Evolutionary conservation across 2,888 invertebrate genomes (phyloP).

Genomic region (Oasisia sp.): DNA sequence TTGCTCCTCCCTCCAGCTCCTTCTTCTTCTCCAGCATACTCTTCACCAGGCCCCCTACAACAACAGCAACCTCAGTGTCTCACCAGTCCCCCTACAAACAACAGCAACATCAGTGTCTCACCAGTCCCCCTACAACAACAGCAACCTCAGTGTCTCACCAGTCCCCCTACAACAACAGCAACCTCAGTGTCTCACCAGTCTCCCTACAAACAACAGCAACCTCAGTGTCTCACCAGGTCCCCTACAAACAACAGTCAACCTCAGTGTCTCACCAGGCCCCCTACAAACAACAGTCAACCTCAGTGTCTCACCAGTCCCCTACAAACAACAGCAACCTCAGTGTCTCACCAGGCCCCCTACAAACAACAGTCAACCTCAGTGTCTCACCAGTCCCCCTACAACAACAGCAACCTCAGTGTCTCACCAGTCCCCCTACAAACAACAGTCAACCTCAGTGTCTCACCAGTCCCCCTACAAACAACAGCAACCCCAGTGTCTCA

Average conservation of each 20-base stretch:
- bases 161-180: too few relatives aligned
- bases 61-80: background rate
- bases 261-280: slow-evolving; percentile 90
- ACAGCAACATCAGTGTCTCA: slow-evolving; percentile 66
- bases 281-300: slow-evolving; percentile 59
- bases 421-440: slow-evolving; percentile 82
- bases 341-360: slow-evolving; percentile 85
- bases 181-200: too few relatives aligned
- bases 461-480: background rate
- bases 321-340: too few relatives aligned
- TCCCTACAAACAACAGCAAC: slow-evolving; percentile 69
- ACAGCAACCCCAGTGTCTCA: too few relatives aligned
- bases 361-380: slow-evolving; percentile 28
- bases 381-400: background rate
- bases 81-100: background rate
- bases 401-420: too few relatives aligned
- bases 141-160: background rate
- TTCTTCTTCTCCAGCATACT: slow-evolving; percentile 93
- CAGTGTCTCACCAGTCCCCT: background rate
- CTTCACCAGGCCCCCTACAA: slow-evolving; percentile 83
- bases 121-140: slow-evolving; percentile 76
- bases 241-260: too few relatives aligned
- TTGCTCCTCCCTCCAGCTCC: slow-evolving; percentile 72
- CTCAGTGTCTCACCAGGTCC: background rate
- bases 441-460: background rate